Evolutionary conservation across 1,140 invertebrate genomes (phyloP), one percentile per base, ranked within the genome.

Genomic region (Monochamus saltuarius): DNA sequence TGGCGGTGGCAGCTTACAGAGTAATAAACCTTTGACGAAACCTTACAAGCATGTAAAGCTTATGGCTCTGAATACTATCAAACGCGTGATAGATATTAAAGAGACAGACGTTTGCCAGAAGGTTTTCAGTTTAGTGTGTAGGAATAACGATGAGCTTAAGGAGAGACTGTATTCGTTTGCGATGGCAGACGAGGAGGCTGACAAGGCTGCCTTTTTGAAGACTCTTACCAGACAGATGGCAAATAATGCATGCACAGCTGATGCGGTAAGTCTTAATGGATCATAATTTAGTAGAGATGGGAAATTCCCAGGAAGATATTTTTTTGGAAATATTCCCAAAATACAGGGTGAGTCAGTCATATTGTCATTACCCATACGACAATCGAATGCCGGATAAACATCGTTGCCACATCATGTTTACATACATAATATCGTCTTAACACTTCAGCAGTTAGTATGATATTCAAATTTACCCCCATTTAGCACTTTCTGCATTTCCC

Each of bases 21-120:
- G 49, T n/a, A 51, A 42, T 42, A 42, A 16, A 42, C 39, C 39
- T 42, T n/a, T 61, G 37, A n/a, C 56, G 46, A 95, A 96, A 75
- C 86, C 88, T 0, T 96, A 92, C 77, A 95, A 97, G 76, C 95
- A 97, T 75, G 84, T 97, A 43, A 91, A 89, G 69, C 83, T 97
- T 68, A 85, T 98, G 77, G 88, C 90, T 1, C 80, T 97, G 13
- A 90, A 89, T 63, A 88, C 89, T 17, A 91, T 98, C 49, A 93
- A 92, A 75, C 85, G 91, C 71, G 92, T 98, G 39, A 87, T 97
- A 13, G 92, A 98, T 77, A 89, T 95, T 64, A 84, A 83, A 62
- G 92, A 95, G 80, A 86, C 89, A 49, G 90, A 93, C 87, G 92
- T 93, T 71, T 93, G 90, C 79, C 88, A 89, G 73, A 90, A 91